phyloP scores from a whole-genome alignment of 2,113 vertebrate genomes.

The Epinephelus lanceolatus region DNA sequence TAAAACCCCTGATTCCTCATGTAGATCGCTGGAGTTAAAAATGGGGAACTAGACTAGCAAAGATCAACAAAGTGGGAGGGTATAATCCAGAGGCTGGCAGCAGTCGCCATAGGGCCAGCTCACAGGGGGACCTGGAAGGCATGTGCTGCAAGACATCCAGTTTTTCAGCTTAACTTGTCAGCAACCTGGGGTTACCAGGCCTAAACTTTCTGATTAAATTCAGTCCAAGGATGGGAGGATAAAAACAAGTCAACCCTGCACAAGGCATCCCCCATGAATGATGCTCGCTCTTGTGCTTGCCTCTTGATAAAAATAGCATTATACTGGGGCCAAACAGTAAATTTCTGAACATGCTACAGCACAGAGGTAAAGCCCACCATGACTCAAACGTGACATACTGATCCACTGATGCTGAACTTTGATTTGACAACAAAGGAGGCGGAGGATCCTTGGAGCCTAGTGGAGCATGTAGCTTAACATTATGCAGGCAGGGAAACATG shows the following conservation, averaged over 20 bases:
- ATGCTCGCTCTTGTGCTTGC: conserved; percentile 14
- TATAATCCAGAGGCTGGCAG: conserved; percentile 64
- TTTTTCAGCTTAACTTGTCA: conserved; percentile 63
- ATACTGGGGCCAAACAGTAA: background rate
- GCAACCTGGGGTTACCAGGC: conserved; percentile 39
- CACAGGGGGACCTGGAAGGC: conserved; percentile 32
- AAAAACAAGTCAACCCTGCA: conserved; percentile 15
- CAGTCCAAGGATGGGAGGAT: background rate
- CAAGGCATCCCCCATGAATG: conserved; percentile 12
- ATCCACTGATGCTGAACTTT: conserved; percentile 28
- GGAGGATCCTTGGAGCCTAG: background rate
- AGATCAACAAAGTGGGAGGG: conserved; percentile 41
- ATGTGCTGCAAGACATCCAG: conserved; percentile 36
- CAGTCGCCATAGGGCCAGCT: conserved; percentile 42
- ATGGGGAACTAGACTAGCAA: conserved; percentile 31
- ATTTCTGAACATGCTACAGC: conserved; percentile 1
- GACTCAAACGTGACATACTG: background rate
- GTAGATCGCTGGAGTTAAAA: conserved; percentile 25
- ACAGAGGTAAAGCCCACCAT: conserved; percentile 3
- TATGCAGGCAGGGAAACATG: conserved; percentile 1
- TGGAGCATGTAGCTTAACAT: background rate
- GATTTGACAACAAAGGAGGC: conserved; percentile 13
- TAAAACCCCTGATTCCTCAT: conserved; percentile 32
- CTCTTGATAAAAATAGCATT: conserved; percentile 6
- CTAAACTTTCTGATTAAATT: conserved; percentile 50